Evolutionary conservation across 2,113 vertebrate species (phyloP).

Genomic region (Boleophthalmus pectinirostris): DNA sequence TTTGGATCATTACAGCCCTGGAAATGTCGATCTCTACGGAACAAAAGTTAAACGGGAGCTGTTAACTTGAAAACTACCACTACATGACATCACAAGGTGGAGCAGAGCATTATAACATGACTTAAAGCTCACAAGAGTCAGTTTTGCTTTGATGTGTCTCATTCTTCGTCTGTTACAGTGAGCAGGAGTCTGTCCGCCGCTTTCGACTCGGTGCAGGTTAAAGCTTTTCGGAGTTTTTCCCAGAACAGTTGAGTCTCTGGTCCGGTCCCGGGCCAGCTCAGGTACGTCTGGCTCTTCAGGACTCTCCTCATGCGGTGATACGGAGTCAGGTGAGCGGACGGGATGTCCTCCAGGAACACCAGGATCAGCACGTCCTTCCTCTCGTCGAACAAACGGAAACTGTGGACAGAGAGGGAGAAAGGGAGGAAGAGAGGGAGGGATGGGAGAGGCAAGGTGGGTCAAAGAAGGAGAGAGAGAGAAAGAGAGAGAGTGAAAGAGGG

Average conservation of each 20-base stretch:
- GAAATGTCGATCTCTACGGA: no score
- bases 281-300: constrained; percentile 71
- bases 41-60: no score
- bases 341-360: constrained; percentile 79
- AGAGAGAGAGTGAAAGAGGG: no score
- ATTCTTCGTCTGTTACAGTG: background rate
- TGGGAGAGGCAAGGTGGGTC: background rate
- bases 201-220: constrained; percentile 33
- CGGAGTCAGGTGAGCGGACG: constrained; percentile 61
- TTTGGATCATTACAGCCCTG: no score
- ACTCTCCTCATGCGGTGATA: constrained; percentile 75
- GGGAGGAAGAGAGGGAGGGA: background rate
- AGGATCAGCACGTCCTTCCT: constrained; percentile 77
- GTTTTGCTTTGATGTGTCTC: no score
- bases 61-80: no score
- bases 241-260: constrained; percentile 69
- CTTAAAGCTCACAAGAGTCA: no score
- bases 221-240: constrained; percentile 74
- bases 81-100: no score
- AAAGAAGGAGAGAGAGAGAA: background rate
- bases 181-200: constrained; percentile 19
- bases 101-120: no score
- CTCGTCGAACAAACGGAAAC: constrained; percentile 79
- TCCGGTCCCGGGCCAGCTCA: constrained; percentile 67
- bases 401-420: constrained; percentile 14